These are phyloP conservation scores for Platyura marginata DNA, from an alignment of 1,140 invertebrate genomes.

Conservation along the genomic window DNA sequence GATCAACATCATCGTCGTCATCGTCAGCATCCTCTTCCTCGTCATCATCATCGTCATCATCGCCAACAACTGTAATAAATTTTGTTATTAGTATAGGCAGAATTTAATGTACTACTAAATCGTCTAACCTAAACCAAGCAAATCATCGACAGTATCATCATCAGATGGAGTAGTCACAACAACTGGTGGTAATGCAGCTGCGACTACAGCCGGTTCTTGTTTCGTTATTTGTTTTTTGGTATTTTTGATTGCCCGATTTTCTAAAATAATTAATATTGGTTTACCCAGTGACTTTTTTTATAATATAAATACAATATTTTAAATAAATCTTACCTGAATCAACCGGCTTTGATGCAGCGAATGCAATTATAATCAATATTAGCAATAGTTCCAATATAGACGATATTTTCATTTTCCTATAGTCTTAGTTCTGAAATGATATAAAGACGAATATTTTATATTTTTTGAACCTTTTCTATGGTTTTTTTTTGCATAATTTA, in stretches of 20 bases:
- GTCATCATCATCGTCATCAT: conserved; percentile 1
- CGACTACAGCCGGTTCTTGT: too few relatives aligned
- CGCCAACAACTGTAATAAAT: background rate
- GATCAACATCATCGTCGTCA: conserved; percentile 1
- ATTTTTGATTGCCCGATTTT: too few relatives aligned
- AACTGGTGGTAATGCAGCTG: background rate
- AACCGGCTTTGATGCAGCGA: background rate
- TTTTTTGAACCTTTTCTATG: too few relatives aligned
- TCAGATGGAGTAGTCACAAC: background rate
- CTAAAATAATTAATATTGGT: too few relatives aligned
- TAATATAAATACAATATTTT: too few relatives aligned
- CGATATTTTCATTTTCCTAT: background rate
- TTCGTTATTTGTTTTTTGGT: too few relatives aligned
- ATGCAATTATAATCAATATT: background rate
- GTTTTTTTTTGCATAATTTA: too few relatives aligned
- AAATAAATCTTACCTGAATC: background rate
- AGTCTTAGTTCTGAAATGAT: too few relatives aligned
- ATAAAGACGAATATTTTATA: too few relatives aligned
- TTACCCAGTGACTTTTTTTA: too few relatives aligned
- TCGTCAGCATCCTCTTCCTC: background rate
- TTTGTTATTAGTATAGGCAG: background rate
- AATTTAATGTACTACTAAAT: too few relatives aligned
- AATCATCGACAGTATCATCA: background rate
- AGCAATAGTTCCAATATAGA: background rate
- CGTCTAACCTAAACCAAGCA: background rate